A percentile compares a stretch with the other conserved stretches of the same genome.
Conservation (phyloP, 1,140 invertebrate genomes). For the Antheraea mylitta region DNA sequence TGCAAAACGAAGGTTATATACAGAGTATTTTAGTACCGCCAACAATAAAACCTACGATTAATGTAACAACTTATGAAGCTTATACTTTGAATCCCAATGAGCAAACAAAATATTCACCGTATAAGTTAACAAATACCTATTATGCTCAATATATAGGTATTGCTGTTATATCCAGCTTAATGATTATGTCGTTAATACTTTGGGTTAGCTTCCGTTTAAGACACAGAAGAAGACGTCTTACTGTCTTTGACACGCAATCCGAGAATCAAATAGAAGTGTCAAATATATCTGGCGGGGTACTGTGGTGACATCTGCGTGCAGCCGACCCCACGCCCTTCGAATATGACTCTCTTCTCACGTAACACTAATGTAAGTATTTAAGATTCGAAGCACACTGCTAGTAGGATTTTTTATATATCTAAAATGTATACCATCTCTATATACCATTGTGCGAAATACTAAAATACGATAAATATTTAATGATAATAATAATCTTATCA, state of each 20-base stretch:
- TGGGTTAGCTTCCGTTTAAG: constrained; percentile 70
- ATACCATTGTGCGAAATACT: too few relatives aligned
- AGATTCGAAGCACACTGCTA: neutral
- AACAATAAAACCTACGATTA: constrained; percentile 30
- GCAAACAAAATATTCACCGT: constrained; percentile 64
- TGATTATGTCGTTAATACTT: constrained; percentile 66
- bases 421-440: too few relatives aligned
- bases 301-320: constrained; percentile 84
- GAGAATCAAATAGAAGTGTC: constrained; percentile 85
- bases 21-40: constrained; percentile 28
- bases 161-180: constrained; percentile 46
- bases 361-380: constrained; percentile 69
- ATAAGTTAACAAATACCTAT: constrained; percentile 42
- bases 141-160: constrained; percentile 63
- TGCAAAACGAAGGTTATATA: constrained; percentile 17
- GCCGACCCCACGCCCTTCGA: constrained; percentile 79
- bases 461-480: too few relatives aligned
- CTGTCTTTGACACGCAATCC: constrained; percentile 55
- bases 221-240: constrained; percentile 63
- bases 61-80: constrained; percentile 26
- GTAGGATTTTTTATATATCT: neutral
- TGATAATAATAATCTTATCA: too few relatives aligned
- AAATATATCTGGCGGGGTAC: constrained; percentile 82
- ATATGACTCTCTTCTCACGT: constrained; percentile 79
- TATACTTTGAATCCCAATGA: constrained; percentile 44